These are phyloP conservation scores for Mercenaria mercenaria DNA, from an alignment of 1,140 invertebrate genomes.

Conservation along the genomic window DNA sequence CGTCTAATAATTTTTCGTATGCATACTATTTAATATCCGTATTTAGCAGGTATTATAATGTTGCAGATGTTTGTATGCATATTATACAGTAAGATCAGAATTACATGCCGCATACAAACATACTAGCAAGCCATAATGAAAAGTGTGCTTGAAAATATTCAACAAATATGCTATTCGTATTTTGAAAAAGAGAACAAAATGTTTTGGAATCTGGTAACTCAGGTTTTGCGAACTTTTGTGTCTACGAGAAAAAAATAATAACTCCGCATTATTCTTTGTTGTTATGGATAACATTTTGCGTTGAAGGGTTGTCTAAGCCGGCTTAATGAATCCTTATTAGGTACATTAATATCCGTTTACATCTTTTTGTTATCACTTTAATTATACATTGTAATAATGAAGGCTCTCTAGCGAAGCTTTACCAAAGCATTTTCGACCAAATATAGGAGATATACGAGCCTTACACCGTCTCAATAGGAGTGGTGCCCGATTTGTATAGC, in stretches of 20 bases:
- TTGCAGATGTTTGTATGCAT: too few species aligned
- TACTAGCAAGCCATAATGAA: too few species aligned
- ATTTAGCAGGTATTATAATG: too few species aligned
- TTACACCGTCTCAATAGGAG: neutral
- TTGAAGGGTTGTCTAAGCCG: neutral
- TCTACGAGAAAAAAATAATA: neutral
- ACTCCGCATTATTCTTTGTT: neutral
- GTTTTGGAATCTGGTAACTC: neutral
- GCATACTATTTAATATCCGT: too few species aligned
- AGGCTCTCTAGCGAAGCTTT: neutral
- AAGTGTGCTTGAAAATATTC: too few species aligned
- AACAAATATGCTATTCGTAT: too few species aligned
- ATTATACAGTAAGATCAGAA: too few species aligned
- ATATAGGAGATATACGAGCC: neutral
- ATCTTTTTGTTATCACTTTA: slow-evolving; percentile 8
- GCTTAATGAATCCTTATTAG: neutral
- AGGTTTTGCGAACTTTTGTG: neutral
- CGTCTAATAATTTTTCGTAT: too few species aligned
- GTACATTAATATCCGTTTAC: slow-evolving; percentile 1
- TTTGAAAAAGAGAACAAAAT: too few species aligned
- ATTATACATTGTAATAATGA: neutral
- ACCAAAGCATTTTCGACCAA: neutral
- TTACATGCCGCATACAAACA: too few species aligned
- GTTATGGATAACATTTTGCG: neutral
- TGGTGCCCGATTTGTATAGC: neutral